phyloP scores from a whole-genome alignment of 2,888 invertebrate species.

The Melangyna quadrimaculata region DNA sequence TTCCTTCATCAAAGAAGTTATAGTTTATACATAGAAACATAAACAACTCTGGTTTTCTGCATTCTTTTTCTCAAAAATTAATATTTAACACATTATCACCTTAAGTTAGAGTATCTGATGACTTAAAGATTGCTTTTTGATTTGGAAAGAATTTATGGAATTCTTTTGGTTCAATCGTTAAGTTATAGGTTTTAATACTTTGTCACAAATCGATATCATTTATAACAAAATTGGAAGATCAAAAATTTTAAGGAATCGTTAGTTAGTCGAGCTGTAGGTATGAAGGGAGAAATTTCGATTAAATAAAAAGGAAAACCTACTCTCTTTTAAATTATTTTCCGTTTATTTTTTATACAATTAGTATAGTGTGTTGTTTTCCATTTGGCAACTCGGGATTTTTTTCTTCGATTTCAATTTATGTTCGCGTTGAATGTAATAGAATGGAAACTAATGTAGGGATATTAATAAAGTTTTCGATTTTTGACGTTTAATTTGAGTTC shows the following conservation, averaged over 20 bases:
- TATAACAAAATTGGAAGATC: neutral
- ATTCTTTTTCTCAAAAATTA: slow-evolving; percentile 8
- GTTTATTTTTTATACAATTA: no score
- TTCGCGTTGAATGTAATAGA: no score
- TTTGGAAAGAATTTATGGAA: neutral
- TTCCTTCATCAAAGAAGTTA: neutral
- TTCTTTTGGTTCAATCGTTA: neutral
- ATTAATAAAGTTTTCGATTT: no score
- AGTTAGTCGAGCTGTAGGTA: no score
- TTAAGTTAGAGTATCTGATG: slow-evolving; percentile 2
- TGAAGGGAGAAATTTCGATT: no score
- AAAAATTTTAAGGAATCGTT: neutral
- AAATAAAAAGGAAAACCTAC: no score
- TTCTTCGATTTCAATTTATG: no score
- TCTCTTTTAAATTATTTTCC: no score
- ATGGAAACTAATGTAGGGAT: no score
- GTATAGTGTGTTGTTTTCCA: no score
- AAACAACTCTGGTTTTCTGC: slow-evolving; percentile 12
- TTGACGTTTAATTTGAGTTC: no score
- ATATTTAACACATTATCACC: slow-evolving; percentile 27
- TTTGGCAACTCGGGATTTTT: no score
- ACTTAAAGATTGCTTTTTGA: neutral
- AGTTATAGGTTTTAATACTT: neutral
- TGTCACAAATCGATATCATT: neutral
- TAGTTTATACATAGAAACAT: neutral